These are phyloP conservation scores for Chunga burmeisteri DNA, from an alignment of 2,113 vertebrate species.

Conservation along the genomic window DNA sequence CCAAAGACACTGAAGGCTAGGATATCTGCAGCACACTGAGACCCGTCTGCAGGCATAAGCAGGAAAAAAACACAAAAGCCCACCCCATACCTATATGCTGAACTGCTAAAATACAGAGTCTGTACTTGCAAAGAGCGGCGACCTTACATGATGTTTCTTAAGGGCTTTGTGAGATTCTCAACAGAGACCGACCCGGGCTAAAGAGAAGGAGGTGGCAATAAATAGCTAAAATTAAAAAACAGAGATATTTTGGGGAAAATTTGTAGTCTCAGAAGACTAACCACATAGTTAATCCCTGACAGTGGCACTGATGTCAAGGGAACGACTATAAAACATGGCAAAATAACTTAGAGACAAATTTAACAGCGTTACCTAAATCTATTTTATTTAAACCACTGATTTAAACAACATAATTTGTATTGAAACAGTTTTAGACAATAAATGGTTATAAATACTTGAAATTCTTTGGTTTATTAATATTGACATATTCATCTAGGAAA, in stretches of 20 bases:
- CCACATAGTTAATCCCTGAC: background rate
- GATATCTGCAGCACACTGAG: background rate
- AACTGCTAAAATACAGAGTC: background rate
- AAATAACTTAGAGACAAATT: background rate
- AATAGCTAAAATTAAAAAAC: background rate
- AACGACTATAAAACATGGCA: background rate
- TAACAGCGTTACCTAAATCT: background rate
- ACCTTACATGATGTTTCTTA: background rate
- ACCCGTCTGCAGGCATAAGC: background rate
- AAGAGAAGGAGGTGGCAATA: background rate
- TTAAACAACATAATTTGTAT: background rate
- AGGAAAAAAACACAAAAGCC: background rate
- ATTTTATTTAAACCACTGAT: background rate
- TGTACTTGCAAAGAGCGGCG: background rate
- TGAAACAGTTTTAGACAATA: background rate
- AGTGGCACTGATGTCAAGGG: background rate
- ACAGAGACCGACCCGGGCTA: background rate
- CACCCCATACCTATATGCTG: background rate
- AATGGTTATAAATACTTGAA: background rate
- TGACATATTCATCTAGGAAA: background rate
- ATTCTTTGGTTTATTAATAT: background rate
- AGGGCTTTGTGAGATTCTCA: background rate
- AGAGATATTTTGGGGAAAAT: background rate
- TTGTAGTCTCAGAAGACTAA: background rate
- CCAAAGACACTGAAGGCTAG: background rate